A percentile compares a stretch with the other conserved stretches of the same genome.
phyloP scores from a whole-genome alignment of 2,113 vertebrate genomes.

The Romanogobio albipinnatus region DNA sequence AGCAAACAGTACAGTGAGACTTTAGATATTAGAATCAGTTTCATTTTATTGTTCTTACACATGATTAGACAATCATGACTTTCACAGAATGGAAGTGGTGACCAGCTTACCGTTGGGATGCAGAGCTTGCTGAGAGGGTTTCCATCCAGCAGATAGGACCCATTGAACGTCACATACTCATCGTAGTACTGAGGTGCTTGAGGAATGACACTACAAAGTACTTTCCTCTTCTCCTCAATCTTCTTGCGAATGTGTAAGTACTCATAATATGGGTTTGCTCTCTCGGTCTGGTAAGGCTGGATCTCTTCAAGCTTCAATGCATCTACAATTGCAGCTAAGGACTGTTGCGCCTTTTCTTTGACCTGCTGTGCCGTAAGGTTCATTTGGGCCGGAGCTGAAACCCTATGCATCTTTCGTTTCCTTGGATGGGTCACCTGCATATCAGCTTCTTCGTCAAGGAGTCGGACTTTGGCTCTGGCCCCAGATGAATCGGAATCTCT shows the following conservation, averaged over 20 bases:
- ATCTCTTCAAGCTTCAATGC: slow-evolving; percentile 97
- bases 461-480: slow-evolving; percentile 80
- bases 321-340: slow-evolving; percentile 92
- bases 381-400: slow-evolving; percentile 78
- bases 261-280: slow-evolving; percentile 98
- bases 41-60: not conserved
- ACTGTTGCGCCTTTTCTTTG: slow-evolving; percentile 91
- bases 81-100: not conserved
- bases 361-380: slow-evolving; percentile 82
- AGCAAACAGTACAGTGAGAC: not conserved
- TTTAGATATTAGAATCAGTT: not conserved
- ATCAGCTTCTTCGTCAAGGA: slow-evolving; percentile 87
- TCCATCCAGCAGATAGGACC: slow-evolving; percentile 95
- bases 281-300: slow-evolving; percentile 94
- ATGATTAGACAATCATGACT: not conserved
- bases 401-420: slow-evolving; percentile 91
- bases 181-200: slow-evolving; percentile 98
- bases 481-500: slow-evolving; percentile 84
- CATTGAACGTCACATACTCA: slow-evolving; percentile 97
- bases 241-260: slow-evolving; percentile 96
- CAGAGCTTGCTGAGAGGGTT: slow-evolving; percentile 98
- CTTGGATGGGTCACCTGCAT: slow-evolving; percentile 90
- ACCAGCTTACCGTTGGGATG: slow-evolving; percentile 91
- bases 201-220: slow-evolving; percentile 93
- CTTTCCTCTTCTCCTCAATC: slow-evolving; percentile 97